phyloP scores from a whole-genome alignment of 1,140 invertebrate species.

The Sinonovacula constricta region DNA sequence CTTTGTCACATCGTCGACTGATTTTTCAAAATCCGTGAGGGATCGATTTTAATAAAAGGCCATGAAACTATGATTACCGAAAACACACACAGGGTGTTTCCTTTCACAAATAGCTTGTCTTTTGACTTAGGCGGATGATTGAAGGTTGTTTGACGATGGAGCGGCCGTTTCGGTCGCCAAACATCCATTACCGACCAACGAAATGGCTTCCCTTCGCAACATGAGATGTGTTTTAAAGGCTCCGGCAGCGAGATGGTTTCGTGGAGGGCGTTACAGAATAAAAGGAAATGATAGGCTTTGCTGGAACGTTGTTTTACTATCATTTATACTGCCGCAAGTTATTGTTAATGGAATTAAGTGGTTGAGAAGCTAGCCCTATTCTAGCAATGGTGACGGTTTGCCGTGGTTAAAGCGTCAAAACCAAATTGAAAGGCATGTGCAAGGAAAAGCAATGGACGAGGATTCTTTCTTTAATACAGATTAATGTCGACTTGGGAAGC shows the following conservation, averaged over 20 bases:
- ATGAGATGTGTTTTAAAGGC: conserved; percentile 29
- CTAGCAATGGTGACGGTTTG: too few species aligned
- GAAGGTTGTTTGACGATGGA: conserved; percentile 23
- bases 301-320: conserved; percentile 15
- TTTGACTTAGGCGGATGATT: conserved; percentile 35
- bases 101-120: conserved; percentile 51
- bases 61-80: conserved; percentile 47
- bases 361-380: too few species aligned
- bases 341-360: conserved; percentile 1
- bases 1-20: conserved; percentile 2
- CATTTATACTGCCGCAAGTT: background rate
- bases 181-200: conserved; percentile 40
- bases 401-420: too few species aligned
- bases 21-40: conserved; percentile 37
- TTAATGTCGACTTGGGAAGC: too few species aligned
- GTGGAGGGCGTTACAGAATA: conserved; percentile 38
- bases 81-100: conserved; percentile 47
- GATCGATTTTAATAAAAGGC: conserved; percentile 55
- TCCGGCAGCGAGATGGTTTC: conserved; percentile 43
- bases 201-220: conserved; percentile 45
- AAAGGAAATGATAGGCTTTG: conserved; percentile 43
- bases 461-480: too few species aligned
- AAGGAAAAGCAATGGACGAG: too few species aligned
- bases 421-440: too few species aligned
- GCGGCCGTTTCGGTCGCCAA: conserved; percentile 15